Conservation (phyloP, 2,888 invertebrate species). For the Odontocolon sp. region DNA sequence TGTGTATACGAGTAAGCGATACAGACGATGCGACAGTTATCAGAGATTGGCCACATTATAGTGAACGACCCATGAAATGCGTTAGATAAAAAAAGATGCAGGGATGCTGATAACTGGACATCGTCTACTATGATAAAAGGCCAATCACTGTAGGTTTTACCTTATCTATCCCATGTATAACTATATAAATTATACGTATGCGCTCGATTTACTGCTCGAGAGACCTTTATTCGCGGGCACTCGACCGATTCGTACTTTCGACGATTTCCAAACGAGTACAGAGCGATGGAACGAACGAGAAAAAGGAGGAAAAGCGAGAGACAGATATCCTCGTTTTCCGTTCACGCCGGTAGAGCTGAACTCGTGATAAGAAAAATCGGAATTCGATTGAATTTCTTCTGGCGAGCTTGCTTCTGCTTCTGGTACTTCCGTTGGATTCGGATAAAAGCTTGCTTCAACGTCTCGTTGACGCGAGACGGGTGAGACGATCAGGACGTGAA, state of each 20-base stretch:
- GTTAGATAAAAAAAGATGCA: too few species aligned
- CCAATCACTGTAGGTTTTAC: background rate
- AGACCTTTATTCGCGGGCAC: constrained; percentile 26
- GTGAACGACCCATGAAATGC: too few species aligned
- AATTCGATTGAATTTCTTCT: constrained; percentile 56
- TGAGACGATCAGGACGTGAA: background rate
- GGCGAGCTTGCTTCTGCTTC: constrained; percentile 29
- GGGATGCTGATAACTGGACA: too few species aligned
- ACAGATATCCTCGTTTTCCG: constrained; percentile 42
- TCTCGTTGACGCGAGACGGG: constrained; percentile 19
- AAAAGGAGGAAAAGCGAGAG: constrained; percentile 8
- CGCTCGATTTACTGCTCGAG: constrained; percentile 13
- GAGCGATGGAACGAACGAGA: background rate
- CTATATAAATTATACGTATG: background rate
- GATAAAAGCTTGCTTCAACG: constrained; percentile 42
- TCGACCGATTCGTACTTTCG: constrained; percentile 32
- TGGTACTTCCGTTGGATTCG: constrained; percentile 36
- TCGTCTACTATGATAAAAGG: too few species aligned
- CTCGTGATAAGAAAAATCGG: constrained; percentile 50
- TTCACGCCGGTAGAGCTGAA: constrained; percentile 2
- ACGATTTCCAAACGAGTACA: constrained; percentile 29
- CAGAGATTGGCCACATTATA: too few species aligned
- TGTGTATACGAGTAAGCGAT: background rate
- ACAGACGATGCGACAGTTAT: background rate
- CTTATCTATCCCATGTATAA: background rate